A percentile compares a stretch with the other conserved stretches of the same genome.
These are phyloP conservation scores for Micronisus gabar DNA, from an alignment of 2,113 vertebrate species.

Conservation along the genomic window DNA sequence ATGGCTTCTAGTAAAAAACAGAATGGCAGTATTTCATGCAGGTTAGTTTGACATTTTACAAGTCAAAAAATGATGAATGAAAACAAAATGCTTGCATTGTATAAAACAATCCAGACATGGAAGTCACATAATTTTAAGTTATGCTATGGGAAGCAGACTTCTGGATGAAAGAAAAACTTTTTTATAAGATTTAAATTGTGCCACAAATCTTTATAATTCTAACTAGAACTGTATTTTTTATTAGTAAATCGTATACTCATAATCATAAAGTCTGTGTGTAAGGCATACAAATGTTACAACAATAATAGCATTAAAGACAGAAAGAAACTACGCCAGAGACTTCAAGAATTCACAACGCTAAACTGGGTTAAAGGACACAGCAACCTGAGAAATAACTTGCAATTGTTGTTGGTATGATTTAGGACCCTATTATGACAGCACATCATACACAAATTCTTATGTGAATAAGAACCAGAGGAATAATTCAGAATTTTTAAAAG, in stretches of 20 bases:
- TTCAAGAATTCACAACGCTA: neutral
- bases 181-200: neutral
- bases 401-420: neutral
- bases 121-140: neutral
- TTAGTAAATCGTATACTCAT: neutral
- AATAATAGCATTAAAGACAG: neutral
- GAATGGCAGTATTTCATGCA: neutral
- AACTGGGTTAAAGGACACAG: neutral
- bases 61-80: neutral
- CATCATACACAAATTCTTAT: neutral
- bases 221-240: neutral
- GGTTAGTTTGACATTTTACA: neutral
- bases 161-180: neutral
- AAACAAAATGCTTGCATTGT: neutral
- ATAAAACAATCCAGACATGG: neutral
- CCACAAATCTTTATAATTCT: neutral
- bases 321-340: neutral
- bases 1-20: neutral
- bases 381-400: neutral
- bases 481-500: neutral
- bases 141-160: neutral
- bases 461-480: neutral
- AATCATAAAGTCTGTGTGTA: neutral
- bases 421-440: neutral
- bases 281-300: neutral